Evolutionary conservation across 2,888 invertebrate species (phyloP).

Genomic region (Invenusta paracnida): DNA sequence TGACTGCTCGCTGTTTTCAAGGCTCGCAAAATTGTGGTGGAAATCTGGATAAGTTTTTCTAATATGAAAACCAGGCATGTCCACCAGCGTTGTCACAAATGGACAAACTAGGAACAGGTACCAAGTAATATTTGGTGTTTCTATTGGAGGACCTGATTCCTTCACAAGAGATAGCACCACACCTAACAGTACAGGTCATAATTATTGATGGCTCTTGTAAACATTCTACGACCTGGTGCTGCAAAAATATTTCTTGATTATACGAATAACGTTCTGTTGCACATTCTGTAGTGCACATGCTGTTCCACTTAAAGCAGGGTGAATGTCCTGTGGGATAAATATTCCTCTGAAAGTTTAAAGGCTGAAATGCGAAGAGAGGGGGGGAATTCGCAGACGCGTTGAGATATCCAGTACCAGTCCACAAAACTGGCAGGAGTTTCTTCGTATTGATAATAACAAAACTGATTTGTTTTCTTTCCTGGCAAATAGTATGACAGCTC

Average conservation of each 20-base stretch:
- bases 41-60: background rate
- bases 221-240: background rate
- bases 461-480: background rate
- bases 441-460: background rate
- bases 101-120: background rate
- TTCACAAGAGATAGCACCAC: background rate
- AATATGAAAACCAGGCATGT: background rate
- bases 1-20: background rate
- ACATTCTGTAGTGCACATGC: background rate
- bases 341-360: background rate
- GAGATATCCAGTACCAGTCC: background rate
- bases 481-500: background rate
- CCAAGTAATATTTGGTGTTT: background rate
- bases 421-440: background rate
- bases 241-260: background rate
- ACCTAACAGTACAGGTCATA: background rate
- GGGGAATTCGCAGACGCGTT: background rate
- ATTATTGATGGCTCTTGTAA: background rate
- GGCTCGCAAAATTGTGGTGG: too few relatives aligned
- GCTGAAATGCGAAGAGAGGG: background rate
- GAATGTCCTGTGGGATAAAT: background rate
- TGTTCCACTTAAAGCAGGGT: background rate
- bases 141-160: background rate
- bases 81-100: background rate
- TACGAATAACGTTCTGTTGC: background rate